These are phyloP conservation scores for Labrus mixtus DNA, from an alignment of 2,113 vertebrate species.

Conservation along the genomic window DNA sequence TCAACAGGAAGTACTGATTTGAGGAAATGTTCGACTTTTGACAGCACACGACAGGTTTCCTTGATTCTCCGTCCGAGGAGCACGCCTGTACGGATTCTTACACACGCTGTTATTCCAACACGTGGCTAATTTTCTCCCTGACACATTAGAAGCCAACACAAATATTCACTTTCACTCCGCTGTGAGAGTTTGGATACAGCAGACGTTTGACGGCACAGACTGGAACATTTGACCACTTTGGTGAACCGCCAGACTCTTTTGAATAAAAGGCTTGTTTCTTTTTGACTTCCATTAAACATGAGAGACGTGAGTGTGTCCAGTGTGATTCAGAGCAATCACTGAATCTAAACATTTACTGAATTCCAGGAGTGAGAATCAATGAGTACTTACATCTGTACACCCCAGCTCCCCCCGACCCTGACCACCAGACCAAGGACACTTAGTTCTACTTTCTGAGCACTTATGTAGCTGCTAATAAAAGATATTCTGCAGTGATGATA, in stretches of 20 bases:
- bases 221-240: slow-evolving; percentile 42
- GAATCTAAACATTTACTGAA: slow-evolving; percentile 31
- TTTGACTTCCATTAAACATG: slow-evolving; percentile 33
- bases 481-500: no score
- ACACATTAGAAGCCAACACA: slow-evolving; percentile 74
- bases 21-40: slow-evolving; percentile 47
- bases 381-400: slow-evolving; percentile 39
- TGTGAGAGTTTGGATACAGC: slow-evolving; percentile 61
- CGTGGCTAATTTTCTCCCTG: slow-evolving; percentile 72
- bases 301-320: slow-evolving; percentile 25
- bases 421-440: slow-evolving; percentile 17
- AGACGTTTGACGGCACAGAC: slow-evolving; percentile 46
- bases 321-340: slow-evolving; percentile 27
- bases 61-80: slow-evolving; percentile 12
- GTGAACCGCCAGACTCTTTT: background rate
- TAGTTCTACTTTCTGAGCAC: background rate
- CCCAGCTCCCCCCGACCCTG: slow-evolving; percentile 5
- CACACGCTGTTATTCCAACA: slow-evolving; percentile 66
- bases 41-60: slow-evolving; percentile 34
- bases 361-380: slow-evolving; percentile 41
- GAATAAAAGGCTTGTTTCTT: slow-evolving; percentile 18
- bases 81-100: slow-evolving; percentile 50
- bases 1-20: slow-evolving; percentile 17
- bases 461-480: no score
- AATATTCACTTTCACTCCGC: slow-evolving; percentile 71